Percentiles rank a stretch among this genome's conserved stretches.
Conservation (phyloP, 92 coral and sea anemone species). For the Bergia sp. region DNA sequence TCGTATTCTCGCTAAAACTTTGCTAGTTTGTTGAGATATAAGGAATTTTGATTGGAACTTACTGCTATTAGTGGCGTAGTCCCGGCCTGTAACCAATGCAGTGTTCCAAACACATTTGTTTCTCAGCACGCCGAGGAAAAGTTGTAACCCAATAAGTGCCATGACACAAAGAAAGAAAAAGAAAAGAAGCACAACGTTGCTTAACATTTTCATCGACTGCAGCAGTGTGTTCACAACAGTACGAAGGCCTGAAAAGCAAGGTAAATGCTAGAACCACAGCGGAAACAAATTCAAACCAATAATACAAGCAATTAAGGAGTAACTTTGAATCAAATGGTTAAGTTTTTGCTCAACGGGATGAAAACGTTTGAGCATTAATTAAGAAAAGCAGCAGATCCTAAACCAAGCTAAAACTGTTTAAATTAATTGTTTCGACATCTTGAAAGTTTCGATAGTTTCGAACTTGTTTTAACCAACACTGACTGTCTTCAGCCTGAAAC, state of each 20-base stretch:
- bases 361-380: too few species aligned
- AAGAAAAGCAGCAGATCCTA: too few species aligned
- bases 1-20: too few species aligned
- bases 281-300: not conserved
- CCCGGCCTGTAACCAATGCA: not conserved
- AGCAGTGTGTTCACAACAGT: slow-evolving; percentile 16
- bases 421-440: too few species aligned
- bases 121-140: slow-evolving; percentile 30
- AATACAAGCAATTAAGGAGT: not conserved
- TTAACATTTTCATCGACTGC: slow-evolving; percentile 16
- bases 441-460: too few species aligned
- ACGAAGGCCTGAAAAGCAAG: slow-evolving; percentile 27
- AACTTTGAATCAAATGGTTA: too few species aligned
- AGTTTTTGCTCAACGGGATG: too few species aligned
- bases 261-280: not conserved
- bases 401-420: too few species aligned
- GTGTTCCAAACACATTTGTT: slow-evolving; percentile 25
- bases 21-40: not conserved
- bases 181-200: slow-evolving; percentile 20
- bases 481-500: too few species aligned
- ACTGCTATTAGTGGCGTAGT: slow-evolving; percentile 9
- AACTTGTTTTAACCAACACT: too few species aligned
- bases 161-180: slow-evolving; percentile 27
- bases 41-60: not conserved
- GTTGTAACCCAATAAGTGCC: slow-evolving; percentile 34